These are phyloP conservation scores for Dromococcyx pavoninus DNA, from an alignment of 2,797 vertebrate genomes.

Conservation along the genomic window DNA sequence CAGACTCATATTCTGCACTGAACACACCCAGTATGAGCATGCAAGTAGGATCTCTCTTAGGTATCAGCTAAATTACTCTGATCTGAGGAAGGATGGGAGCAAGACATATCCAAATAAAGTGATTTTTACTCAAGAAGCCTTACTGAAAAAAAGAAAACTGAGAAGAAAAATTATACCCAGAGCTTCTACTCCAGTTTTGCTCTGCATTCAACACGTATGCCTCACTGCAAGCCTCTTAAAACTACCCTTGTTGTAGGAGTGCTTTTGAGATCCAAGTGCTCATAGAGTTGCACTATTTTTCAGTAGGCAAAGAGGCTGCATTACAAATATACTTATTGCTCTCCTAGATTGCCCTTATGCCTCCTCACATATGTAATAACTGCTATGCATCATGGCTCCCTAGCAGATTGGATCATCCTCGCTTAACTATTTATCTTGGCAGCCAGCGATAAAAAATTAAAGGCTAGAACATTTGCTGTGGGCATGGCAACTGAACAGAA, in stretches of 20 bases:
- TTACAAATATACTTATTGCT: neutral
- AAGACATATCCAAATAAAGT: neutral
- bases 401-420: neutral
- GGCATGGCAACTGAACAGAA: neutral
- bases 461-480: neutral
- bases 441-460: neutral
- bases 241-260: neutral
- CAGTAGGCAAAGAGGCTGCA: neutral
- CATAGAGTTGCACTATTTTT: neutral
- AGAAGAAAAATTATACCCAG: neutral
- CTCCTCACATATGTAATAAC: neutral
- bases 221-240: neutral
- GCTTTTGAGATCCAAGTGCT: neutral
- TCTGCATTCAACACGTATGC: neutral
- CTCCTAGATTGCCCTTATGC: neutral
- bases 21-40: neutral
- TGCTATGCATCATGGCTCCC: neutral
- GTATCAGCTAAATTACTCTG: neutral
- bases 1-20: neutral
- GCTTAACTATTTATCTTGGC: neutral
- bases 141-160: neutral
- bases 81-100: neutral
- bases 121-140: neutral
- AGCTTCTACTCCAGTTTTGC: neutral
- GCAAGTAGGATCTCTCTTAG: neutral